Percentiles rank a stretch among this genome's conserved stretches.
Conservation (phyloP, 2,888 invertebrate species). For the Eueremaeus valkanovi region DNA sequence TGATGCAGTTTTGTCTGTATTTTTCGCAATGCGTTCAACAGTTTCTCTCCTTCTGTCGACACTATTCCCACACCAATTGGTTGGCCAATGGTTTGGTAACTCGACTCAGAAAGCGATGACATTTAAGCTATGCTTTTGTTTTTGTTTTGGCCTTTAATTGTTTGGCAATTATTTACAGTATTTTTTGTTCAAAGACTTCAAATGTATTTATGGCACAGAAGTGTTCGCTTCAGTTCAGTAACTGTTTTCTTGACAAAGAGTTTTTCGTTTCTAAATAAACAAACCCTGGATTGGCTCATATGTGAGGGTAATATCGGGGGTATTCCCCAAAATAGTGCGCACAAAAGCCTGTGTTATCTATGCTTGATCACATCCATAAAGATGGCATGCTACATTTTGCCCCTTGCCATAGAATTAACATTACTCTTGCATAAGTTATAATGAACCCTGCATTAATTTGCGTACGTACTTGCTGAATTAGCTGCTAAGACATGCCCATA, state of each 20-base stretch:
- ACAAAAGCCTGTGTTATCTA: not conserved
- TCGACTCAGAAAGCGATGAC: not conserved
- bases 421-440: no score
- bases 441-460: no score
- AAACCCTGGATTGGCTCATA: not conserved
- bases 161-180: no score
- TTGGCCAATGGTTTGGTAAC: not conserved
- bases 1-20: not conserved
- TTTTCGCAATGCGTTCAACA: constrained; percentile 11
- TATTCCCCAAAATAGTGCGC: not conserved
- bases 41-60: constrained; percentile 5
- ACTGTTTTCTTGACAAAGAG: no score
- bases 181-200: not conserved
- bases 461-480: no score
- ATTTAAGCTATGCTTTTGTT: not conserved
- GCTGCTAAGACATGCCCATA: no score
- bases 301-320: not conserved
- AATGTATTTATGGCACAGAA: not conserved
- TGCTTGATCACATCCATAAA: not conserved
- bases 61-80: not conserved
- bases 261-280: not conserved
- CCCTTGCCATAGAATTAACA: no score
- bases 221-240: not conserved
- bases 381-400: no score
- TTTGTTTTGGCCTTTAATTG: not conserved